Conservation (phyloP, 2,797 vertebrate species). For the Todus mexicanus region DNA sequence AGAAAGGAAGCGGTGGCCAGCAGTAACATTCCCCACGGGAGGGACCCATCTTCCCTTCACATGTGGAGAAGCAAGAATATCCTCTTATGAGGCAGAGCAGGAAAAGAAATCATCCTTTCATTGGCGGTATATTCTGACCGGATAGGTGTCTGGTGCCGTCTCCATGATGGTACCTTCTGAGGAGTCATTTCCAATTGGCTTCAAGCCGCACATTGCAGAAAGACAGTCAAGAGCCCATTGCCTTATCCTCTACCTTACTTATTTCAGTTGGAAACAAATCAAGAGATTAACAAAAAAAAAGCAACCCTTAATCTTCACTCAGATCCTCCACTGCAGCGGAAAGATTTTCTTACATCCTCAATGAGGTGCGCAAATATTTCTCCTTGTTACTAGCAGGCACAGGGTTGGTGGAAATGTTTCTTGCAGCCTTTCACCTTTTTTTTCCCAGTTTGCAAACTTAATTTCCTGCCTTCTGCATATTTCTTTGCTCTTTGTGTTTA, state of each 20-base stretch:
- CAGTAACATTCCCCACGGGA: slow-evolving; percentile 56
- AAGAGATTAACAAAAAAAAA: not conserved
- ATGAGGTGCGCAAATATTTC: not conserved
- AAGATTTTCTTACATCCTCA: not conserved
- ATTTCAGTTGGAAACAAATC: slow-evolving; percentile 30
- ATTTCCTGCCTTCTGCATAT: not conserved
- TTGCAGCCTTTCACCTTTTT: not conserved
- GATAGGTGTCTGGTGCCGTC: slow-evolving; percentile 18
- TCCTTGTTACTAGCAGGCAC: not conserved
- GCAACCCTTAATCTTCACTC: not conserved
- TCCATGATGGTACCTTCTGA: slow-evolving; percentile 43
- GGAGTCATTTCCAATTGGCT: slow-evolving; percentile 32
- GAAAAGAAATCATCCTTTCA: slow-evolving; percentile 52
- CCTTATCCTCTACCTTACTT: not conserved
- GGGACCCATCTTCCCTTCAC: slow-evolving; percentile 63
- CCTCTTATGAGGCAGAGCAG: slow-evolving; percentile 34
- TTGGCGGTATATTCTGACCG: not conserved
- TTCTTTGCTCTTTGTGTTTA: not conserved
- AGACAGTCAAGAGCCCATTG: not conserved
- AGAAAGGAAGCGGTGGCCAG: slow-evolving; percentile 63
- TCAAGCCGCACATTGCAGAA: not conserved
- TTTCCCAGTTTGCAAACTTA: not conserved
- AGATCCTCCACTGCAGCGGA: not conserved
- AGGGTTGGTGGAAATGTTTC: not conserved
- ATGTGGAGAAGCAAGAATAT: slow-evolving; percentile 56